phyloP scores from a whole-genome alignment of 2,888 invertebrate species.

The Eucera pruinosa region DNA sequence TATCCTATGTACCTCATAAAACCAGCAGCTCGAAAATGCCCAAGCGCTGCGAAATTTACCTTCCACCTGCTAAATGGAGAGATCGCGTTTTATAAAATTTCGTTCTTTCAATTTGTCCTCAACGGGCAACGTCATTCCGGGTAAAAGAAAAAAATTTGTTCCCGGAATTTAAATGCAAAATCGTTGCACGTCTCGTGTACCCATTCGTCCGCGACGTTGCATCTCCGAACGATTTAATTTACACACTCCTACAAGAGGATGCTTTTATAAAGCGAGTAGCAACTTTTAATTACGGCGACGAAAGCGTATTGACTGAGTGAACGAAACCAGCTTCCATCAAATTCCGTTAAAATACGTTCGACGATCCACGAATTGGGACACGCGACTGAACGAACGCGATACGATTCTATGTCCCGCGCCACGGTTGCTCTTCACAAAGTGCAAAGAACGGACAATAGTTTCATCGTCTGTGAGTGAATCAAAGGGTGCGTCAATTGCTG shows the following conservation, averaged over 20 bases:
- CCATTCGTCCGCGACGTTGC: not conserved
- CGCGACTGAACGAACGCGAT: conserved; percentile 45
- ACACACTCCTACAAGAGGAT: conserved; percentile 13
- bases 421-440: conserved; percentile 31
- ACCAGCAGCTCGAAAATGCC: not conserved
- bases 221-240: conserved; percentile 37
- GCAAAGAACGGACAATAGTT: conserved; percentile 57
- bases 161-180: conserved; percentile 4
- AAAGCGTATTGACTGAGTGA: conserved; percentile 45
- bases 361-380: conserved; percentile 48
- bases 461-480: conserved; percentile 51
- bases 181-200: not conserved
- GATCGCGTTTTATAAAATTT: conserved; percentile 7
- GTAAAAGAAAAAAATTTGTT: not conserved
- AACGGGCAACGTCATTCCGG: not conserved
- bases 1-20: not conserved
- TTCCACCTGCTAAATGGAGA: not conserved
- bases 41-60: not conserved
- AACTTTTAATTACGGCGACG: conserved; percentile 51
- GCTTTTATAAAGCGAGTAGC: conserved; percentile 31
- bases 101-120: conserved; percentile 3
- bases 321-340: conserved; percentile 39
- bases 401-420: conserved; percentile 33
- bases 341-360: conserved; percentile 45
- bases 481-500: conserved; percentile 51